Evolutionary conservation across 2,888 invertebrate genomes (phyloP).

Genomic region (Catonia carolina): DNA sequence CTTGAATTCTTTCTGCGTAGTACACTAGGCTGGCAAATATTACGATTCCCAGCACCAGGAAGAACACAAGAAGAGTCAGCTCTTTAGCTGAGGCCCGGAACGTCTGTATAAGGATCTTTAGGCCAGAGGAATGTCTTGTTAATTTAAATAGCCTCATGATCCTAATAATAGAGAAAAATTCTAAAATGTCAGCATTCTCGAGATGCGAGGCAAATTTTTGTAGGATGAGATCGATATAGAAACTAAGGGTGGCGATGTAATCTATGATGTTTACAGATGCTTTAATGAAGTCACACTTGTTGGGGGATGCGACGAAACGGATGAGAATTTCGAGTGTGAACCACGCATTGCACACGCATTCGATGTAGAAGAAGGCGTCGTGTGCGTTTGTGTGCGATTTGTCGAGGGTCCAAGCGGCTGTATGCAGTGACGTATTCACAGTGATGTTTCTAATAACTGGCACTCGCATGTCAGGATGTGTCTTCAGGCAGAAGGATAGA

Average conservation of each 20-base stretch:
- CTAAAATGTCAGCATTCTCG: slow-evolving; percentile 91
- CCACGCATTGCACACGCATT: slow-evolving; percentile 98
- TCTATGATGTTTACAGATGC: slow-evolving; percentile 98
- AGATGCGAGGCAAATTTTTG: slow-evolving; percentile 85
- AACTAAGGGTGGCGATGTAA: slow-evolving; percentile 96
- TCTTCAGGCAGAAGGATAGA: slow-evolving; percentile 98
- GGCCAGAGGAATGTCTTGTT: slow-evolving; percentile 92
- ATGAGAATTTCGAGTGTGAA: slow-evolving; percentile 94
- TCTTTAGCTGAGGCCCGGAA: slow-evolving; percentile 97
- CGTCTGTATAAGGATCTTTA: slow-evolving; percentile 97
- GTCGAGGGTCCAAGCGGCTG: slow-evolving; percentile 77
- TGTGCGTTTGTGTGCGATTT: slow-evolving; percentile 93
- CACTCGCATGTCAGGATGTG: slow-evolving; percentile 96
- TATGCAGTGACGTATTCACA: slow-evolving; percentile 66
- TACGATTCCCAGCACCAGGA: slow-evolving; percentile 94
- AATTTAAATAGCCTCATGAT: slow-evolving; percentile 97
- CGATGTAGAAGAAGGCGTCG: slow-evolving; percentile 96
- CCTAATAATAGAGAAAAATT: slow-evolving; percentile 95
- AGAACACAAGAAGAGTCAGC: slow-evolving; percentile 91
- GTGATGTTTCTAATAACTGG: slow-evolving; percentile 77
- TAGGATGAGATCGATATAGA: slow-evolving; percentile 88
- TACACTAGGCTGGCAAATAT: slow-evolving; percentile 98
- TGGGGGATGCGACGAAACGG: slow-evolving; percentile 79
- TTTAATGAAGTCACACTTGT: slow-evolving; percentile 90
- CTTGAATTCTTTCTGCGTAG: slow-evolving; percentile 94